Base-by-base conservation (phyloP, 2,113 vertebrate genomes). In the Ptilonorhynchus violaceus region DNA sequence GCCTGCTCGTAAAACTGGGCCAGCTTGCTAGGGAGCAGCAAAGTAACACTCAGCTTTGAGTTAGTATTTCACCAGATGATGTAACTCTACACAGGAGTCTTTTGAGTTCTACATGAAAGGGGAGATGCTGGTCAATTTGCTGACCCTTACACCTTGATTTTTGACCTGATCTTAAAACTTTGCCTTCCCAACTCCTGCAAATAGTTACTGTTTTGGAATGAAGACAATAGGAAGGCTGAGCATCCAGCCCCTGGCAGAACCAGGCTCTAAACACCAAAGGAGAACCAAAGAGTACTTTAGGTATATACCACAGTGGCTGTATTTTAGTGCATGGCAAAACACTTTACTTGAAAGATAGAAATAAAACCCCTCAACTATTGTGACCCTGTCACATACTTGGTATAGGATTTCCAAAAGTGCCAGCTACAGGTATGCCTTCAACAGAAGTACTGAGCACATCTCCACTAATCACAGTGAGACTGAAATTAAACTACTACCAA, bases 1-100 rank as follows among this genome's bases (percentile, higher is more conserved):
- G 8, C 70, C 78, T 80, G 72, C 64, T 89, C 4, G 5, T 86
- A 87, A 93, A 96, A 96, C 83, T 91, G 92, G 94, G 94, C 79
- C 95, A 96, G 79, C 85, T 85, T 96, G 90, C 50, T 47, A 53
- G 56, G 82, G 85, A 96, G 63, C 85, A 76, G 60, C 85, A 92
- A 63, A 78, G 79, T 74, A 56, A 2, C 30, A 28, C 58, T 55
- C 39, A 27, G 70, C 67, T 96, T 62, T 72, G 82, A 63, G 83
- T 37, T 44, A 77, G 55, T 31, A 39, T 77, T 84, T 68, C 47
- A 13, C 41, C 52, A 84, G 31, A 86, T 74, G 42, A 87, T 53
- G 35, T 30, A 75, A 74, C 23, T 73, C 81, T 66, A 68, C 22
- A 13, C 30, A 44, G 42, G 42, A 83, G 50, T 80, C 42, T 37